Base-by-base conservation (phyloP, 1,140 invertebrate species). In the Drosophila simulans region DNA sequence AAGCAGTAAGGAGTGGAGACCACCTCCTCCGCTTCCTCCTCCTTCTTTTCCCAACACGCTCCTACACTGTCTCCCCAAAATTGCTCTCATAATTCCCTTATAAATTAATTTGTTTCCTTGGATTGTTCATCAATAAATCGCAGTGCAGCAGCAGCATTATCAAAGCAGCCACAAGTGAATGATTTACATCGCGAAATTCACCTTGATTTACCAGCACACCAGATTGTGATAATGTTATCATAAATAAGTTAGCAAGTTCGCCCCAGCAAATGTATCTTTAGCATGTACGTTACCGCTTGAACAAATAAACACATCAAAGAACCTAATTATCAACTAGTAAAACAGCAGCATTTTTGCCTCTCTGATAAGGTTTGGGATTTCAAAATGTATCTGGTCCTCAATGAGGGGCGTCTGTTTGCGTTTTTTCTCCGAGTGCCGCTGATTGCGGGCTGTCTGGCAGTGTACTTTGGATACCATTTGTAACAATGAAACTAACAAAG, bases 1-100 rank as follows among this genome's bases (percentile, higher is more conserved):
- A 96, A 95, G 89, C 84, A 92, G 72, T 91, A 92, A 90, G 65
- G 20, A 53, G 55, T 60, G 53, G 17, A 53, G 13, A 2, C 13
- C 22, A 12, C 13, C 40, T 12, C 27, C 22, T 15, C 8, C 40
- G n/a, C 34, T 56, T 51, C 35, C 42, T 39, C 37, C 10, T 15
- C 1, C 42, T 51, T 31, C 43, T 39, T 37, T 8, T 15, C 0
- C 42, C 8, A 7, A 42, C 40, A 42, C 42, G 53, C 37, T 40
- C 17, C 22, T 46, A 34, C 20, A 13, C 46, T 15, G 17, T 52
- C 55, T 25, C 13, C 51, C 31, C 34, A 52, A 35, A 78, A 56
- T 80, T 75, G 77, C 60, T 62, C 52, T 77, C 80, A 86, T 65
- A 42, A 52, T 42, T 54, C 49, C 20, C 40, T 31, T 74, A 62